Evolutionary conservation across 2,888 invertebrate genomes (phyloP), one percentile per base, ranked within the genome.

Genomic region (Laspeyria flexula): DNA sequence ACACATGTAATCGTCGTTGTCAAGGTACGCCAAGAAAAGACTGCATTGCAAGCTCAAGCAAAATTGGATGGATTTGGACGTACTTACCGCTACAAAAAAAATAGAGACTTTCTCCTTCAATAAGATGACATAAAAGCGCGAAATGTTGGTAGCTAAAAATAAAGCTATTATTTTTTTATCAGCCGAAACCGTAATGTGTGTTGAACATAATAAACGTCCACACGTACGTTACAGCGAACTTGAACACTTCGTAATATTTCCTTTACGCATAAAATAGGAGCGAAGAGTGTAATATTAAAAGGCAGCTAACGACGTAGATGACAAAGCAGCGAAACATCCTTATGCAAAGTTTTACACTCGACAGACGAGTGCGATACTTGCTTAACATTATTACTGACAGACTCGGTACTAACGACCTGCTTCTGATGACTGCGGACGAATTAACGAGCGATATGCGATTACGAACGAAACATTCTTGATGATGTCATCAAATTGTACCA

Each of bases 241-340:
- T 21, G 23, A 44, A 42, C 42, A 44, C 38, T 15, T 27, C 31
- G 34, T 42, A 43, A 43, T 53, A 49, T 50, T 64, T 52, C 18
- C 43, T 47, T 49, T 41, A 35, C 21, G 35, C 30, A 48, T 47
- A 39, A 61, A 48, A 30, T 40, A 39, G 34, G 23, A 48, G 48
- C 50, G 43, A 31, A 48, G 48, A 47, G 39, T 47, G 38, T 65
- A 23, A 65, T 65, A 65, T 69, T 65, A 65, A 60, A 60, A 54
- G 56, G 49, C 53, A 48, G 62, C 70, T 66, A 70, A 70, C 71
- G 71, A 62, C 47, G 50, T 47, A 12, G 50, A 51, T 57, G 63
- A 66, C 55, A 66, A 66, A 59, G 63, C 56, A 51, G 16, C 23
- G 44, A 50, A 39, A 53, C 54, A 56, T 62, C 52, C 57, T 64